These are phyloP conservation scores for Myotis daubentonii DNA, from an alignment of 2,797 vertebrate genomes.

Conservation along the genomic window DNA sequence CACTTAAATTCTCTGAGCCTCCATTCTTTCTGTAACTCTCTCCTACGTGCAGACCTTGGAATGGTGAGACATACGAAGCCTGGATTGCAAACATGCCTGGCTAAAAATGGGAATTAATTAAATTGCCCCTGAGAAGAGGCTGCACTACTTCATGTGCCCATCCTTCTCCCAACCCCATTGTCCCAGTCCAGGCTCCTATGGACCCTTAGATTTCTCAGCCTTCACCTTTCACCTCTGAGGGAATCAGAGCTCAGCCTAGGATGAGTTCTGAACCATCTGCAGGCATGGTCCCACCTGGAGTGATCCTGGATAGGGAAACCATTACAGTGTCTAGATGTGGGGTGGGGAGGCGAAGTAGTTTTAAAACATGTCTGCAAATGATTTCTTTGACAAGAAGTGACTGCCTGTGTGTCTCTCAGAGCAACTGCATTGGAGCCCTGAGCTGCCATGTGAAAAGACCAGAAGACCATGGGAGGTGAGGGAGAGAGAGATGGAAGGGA, in stretches of 20 bases:
- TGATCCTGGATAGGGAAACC: not conserved
- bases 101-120: not conserved
- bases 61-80: not conserved
- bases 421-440: not conserved
- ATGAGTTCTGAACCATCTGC: not conserved
- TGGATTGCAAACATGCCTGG: not conserved
- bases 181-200: not conserved
- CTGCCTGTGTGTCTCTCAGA: not conserved
- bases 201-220: not conserved
- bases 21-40: not conserved
- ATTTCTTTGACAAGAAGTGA: not conserved
- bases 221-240: not conserved
- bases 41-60: not conserved
- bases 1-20: not conserved
- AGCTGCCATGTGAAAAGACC: not conserved
- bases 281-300: not conserved
- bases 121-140: not conserved
- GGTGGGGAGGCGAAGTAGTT: not conserved
- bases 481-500: no score
- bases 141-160: not conserved
- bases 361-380: not conserved
- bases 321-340: not conserved
- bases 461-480: not conserved
- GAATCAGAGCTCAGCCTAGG: not conserved
- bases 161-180: rapidly evolving